Evolutionary conservation across 2,888 invertebrate species (phyloP).

Genomic region (Heteromurus nitidus): DNA sequence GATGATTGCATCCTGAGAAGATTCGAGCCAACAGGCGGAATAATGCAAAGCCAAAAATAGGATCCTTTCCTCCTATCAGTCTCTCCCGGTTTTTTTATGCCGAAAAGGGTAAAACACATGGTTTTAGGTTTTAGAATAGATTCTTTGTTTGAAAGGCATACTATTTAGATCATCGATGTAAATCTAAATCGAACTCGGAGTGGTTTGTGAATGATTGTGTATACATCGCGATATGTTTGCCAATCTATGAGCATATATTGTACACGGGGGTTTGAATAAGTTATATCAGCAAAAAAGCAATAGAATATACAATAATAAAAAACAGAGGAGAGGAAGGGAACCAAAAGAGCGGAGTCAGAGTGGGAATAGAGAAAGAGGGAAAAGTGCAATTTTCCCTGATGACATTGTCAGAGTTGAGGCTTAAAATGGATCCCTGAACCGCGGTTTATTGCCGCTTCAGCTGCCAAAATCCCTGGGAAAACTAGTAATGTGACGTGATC

Average conservation of each 20-base stretch:
- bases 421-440: slow-evolving; percentile 18
- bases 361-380: slow-evolving; percentile 6
- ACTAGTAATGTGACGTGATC: slow-evolving; percentile 31
- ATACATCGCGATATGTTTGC: neutral
- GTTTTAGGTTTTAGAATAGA: neutral
- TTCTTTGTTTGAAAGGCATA: neutral
- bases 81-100: no score
- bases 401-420: slow-evolving; percentile 25
- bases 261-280: neutral
- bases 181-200: slow-evolving; percentile 19
- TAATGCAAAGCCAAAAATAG: slow-evolving; percentile 24
- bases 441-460: slow-evolving; percentile 28
- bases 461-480: slow-evolving; percentile 40
- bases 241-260: neutral
- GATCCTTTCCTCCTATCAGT: neutral
- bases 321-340: neutral
- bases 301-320: neutral
- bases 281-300: neutral
- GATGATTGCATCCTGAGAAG: slow-evolving; percentile 1
- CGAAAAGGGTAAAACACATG: no score
- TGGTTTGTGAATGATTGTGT: slow-evolving; percentile 15
- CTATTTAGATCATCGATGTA: slow-evolving; percentile 20
- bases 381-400: slow-evolving; percentile 35
- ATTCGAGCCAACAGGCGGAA: slow-evolving; percentile 24
- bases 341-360: no score